Conservation (phyloP, 2,113 vertebrate species). For the Verasper variegatus region DNA sequence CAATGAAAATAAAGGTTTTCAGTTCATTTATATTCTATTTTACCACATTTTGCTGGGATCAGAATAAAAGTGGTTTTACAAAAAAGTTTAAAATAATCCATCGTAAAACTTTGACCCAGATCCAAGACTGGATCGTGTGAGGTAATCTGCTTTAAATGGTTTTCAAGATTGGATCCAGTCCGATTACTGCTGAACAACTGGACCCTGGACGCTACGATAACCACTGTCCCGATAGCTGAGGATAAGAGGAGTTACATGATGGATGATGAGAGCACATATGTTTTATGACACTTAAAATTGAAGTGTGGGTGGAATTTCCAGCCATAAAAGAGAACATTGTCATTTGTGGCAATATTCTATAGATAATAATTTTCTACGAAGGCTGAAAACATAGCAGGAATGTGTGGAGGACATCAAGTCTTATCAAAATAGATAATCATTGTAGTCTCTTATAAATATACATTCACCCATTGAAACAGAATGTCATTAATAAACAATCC, state of each 20-base stretch:
- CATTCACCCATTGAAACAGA: too few species aligned
- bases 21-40: too few species aligned
- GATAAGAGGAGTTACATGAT: neutral
- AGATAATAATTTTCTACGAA: neutral
- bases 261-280: neutral
- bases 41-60: too few species aligned
- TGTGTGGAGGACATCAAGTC: too few species aligned
- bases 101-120: neutral
- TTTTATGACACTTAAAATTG: neutral
- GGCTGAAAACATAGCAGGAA: too few species aligned
- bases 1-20: too few species aligned
- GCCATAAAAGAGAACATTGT: neutral
- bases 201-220: neutral
- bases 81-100: neutral
- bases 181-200: neutral
- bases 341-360: neutral
- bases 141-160: neutral
- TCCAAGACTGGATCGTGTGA: neutral
- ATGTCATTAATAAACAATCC: neutral
- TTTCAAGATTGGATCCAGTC: neutral
- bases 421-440: too few species aligned
- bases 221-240: neutral
- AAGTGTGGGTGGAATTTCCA: neutral
- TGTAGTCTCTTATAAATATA: too few species aligned
- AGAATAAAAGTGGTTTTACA: neutral